phyloP scores from a whole-genome alignment of 2,888 invertebrate species.

The Drosophila subquinaria region DNA sequence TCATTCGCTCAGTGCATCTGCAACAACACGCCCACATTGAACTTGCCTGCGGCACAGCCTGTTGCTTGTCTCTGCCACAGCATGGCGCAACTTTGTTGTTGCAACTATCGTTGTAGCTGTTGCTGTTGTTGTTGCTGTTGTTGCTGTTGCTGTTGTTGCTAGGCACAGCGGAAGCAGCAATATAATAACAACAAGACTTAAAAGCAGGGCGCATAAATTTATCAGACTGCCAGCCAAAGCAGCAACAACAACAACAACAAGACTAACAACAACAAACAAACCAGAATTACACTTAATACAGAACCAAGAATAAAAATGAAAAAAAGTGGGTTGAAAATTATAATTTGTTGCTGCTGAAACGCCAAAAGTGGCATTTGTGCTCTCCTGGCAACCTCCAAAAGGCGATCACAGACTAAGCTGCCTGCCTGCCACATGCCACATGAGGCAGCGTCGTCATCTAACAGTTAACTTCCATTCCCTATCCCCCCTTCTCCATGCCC shows the following conservation, averaged over 20 bases:
- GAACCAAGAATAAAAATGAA: neutral
- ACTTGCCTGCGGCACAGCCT: slow-evolving; percentile 70
- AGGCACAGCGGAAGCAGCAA: slow-evolving; percentile 72
- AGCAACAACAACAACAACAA: slow-evolving; percentile 19
- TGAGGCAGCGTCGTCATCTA: slow-evolving; percentile 28
- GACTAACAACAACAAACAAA: slow-evolving; percentile 50
- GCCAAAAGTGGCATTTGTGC: slow-evolving; percentile 29
- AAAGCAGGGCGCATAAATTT: slow-evolving; percentile 72
- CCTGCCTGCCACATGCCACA: slow-evolving; percentile 34
- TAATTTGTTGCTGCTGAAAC: slow-evolving; percentile 49
- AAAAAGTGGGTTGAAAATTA: slow-evolving; percentile 62
- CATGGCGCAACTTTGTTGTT: slow-evolving; percentile 68
- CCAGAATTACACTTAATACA: slow-evolving; percentile 41
- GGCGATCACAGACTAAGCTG: neutral
- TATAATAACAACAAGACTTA: slow-evolving; percentile 68
- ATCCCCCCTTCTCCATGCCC: neutral
- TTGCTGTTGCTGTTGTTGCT: slow-evolving; percentile 43
- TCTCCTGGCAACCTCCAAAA: slow-evolving; percentile 16
- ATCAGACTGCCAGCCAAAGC: slow-evolving; percentile 42
- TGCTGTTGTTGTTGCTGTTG: slow-evolving; percentile 35
- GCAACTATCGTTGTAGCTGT: slow-evolving; percentile 25
- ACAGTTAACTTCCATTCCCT: slow-evolving; percentile 14
- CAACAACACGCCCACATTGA: slow-evolving; percentile 48
- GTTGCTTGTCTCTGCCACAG: slow-evolving; percentile 69
- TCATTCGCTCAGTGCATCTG: slow-evolving; percentile 2